Evolutionary conservation across 2,797 vertebrate species (phyloP), one percentile per base, ranked within the genome.

Genomic region (Danio jaintianensis): DNA sequence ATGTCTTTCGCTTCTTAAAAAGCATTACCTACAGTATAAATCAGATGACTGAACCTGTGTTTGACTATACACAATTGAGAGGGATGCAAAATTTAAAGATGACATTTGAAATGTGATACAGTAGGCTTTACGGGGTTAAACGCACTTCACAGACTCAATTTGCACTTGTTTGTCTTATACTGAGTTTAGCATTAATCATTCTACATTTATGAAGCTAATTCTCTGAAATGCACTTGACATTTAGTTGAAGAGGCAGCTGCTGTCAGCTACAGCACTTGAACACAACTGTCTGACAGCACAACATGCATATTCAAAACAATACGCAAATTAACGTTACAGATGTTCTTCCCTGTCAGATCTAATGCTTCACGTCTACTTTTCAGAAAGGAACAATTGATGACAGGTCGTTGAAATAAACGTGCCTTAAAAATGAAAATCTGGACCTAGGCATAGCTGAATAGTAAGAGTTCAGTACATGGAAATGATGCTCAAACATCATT

Each of bases 201-300:
- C 48, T 48, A 45, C 22, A 68, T 7, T 5, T 22, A 38, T 50
- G 8, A 52, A 55, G 50, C 38, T 15, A 15, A 10, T 16, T 18
- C n/a, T 9, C 20, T n/a, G 11, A 42, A 71, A 52, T 40, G 12
- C 58, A 10, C n/a, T 63, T 75, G 58, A 75, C 36, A 63, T 63
- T 63, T 52, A 63, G n/a, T 36, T 75, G 59, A 52, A 52, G 15
- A 1, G 38, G n/a, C 38, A 45, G 38, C 63, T 10, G 59, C 59
- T 63, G 47, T 75, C 72, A 75, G 6, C 12, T 48, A 29, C 29
- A 42, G 55, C 50, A 71, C 50, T 71, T 29, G 29, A 48, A 18
- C 56, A 48, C 56, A 50, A 18, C 45, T 50, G 29, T 62, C 22
- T 7, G 8, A 50, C 52, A 62, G 4, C 6, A 15, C 29, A 62